Conservation (phyloP, 2,113 vertebrate species). For the Coregonus clupeaformis region DNA sequence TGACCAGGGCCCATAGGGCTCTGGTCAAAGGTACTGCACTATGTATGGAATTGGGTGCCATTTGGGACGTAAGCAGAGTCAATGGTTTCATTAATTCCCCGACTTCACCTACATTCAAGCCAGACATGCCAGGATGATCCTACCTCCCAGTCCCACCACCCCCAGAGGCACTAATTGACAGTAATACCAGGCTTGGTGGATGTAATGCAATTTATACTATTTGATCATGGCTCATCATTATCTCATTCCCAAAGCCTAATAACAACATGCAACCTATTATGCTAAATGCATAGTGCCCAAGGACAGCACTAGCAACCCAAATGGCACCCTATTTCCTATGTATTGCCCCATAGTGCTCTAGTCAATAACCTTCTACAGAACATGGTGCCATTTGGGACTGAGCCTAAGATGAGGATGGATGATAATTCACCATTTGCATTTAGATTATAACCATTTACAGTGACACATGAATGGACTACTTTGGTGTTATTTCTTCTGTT, state of each 20-base stretch:
- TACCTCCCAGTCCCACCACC: slow-evolving; percentile 6
- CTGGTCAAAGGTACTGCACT: no score
- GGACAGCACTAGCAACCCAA: slow-evolving; percentile 27
- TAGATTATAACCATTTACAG: slow-evolving; percentile 52
- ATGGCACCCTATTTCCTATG: no score
- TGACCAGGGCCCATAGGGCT: no score
- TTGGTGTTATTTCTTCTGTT: neutral
- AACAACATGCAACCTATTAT: slow-evolving; percentile 54
- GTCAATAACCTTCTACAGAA: no score
- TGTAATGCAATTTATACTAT: slow-evolving; percentile 39
- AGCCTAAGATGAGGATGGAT: slow-evolving; percentile 20
- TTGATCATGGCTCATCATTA: slow-evolving; percentile 43
- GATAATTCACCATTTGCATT: slow-evolving; percentile 65
- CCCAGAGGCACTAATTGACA: slow-evolving; percentile 3
- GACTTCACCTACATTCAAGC: slow-evolving; percentile 4
- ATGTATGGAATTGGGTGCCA: no score
- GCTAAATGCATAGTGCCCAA: slow-evolving; percentile 38
- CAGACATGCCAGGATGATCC: slow-evolving; percentile 15
- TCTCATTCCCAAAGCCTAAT: slow-evolving; percentile 32
- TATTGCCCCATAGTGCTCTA: no score
- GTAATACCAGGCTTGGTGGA: slow-evolving; percentile 3
- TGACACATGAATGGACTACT: slow-evolving; percentile 28
- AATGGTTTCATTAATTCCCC: neutral
- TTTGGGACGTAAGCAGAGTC: neutral
- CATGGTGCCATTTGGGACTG: no score